Evolutionary conservation across 92 coral and sea anemone genomes (phyloP), one percentile per base, ranked within the genome.

Genomic region (Umimayanthus chanpuru): DNA sequence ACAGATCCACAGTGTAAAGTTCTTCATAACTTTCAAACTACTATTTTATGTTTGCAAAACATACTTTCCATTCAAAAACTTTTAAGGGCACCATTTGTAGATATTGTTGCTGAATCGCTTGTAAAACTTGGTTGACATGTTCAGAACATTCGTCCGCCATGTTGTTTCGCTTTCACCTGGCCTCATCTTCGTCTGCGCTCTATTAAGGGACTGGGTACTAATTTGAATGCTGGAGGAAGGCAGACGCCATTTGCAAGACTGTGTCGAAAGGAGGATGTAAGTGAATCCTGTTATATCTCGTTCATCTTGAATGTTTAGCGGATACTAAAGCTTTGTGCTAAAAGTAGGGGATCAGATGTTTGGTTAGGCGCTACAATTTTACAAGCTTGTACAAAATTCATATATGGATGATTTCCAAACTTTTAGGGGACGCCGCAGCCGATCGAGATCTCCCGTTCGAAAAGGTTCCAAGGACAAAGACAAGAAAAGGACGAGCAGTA

Each of bases 381-480:
- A 7, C 40, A 20, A 18, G 44, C 81, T 75, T 76, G 23, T 82
- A 23, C 68, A 32, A 86, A 67, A 85, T 76, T 89, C 44, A 47
- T 11, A 72, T 28, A 49, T 21, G 30, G 65, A 21, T 32, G 36
- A 32, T 65, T 64, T 65, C 85, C 25, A 81, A 64, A 64, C 64
- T 18, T 93, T 29, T 80, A 92, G 94, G 94, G 94, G 97, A 91
- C 94, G 94, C 89, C 96, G 96, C 88, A 94, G 97, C 77, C 91
- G 96, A 73, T 95, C 94, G 77, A 92, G 94, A 44, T 95, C 99
- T 44, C 98, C 99, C 40, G 91, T 92, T 50, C 92, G 89, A 4
- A 90, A 92, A 67, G 89, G 93, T 78, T 90, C 94, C 41, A 96
- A 94, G 76, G 94, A 91, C 70, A 95, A 95, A 85, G 93, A 89